Evolutionary conservation across 2,113 vertebrate genomes (phyloP).

Genomic region (Dicrurus megarhynchus): DNA sequence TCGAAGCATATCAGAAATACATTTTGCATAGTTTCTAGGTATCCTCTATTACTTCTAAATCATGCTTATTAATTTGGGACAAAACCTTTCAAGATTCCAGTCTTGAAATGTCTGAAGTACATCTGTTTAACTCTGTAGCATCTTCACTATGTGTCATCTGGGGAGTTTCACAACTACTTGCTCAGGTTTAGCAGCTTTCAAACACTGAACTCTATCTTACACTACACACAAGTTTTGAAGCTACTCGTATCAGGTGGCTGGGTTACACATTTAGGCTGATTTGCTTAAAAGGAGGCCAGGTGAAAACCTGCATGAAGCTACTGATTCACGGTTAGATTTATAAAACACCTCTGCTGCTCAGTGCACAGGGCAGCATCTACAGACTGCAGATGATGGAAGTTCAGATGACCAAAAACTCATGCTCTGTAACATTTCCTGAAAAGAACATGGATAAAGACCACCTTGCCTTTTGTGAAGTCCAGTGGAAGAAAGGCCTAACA

Average conservation of each 20-base stretch:
- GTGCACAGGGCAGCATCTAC: background rate
- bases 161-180: background rate
- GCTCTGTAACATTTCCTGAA: background rate
- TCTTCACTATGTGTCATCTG: background rate
- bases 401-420: background rate
- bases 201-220: background rate
- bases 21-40: background rate
- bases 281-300: background rate
- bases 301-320: background rate
- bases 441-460: background rate
- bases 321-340: background rate
- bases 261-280: background rate
- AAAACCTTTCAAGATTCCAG: background rate
- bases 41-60: background rate
- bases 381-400: background rate
- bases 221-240: background rate
- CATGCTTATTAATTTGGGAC: background rate
- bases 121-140: background rate
- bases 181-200: background rate
- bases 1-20: background rate
- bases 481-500: background rate
- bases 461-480: background rate
- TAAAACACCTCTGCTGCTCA: background rate
- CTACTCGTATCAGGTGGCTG: background rate
- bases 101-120: background rate